phyloP scores from a whole-genome alignment of 2,113 vertebrate species.

The Salvelinus sp. region DNA sequence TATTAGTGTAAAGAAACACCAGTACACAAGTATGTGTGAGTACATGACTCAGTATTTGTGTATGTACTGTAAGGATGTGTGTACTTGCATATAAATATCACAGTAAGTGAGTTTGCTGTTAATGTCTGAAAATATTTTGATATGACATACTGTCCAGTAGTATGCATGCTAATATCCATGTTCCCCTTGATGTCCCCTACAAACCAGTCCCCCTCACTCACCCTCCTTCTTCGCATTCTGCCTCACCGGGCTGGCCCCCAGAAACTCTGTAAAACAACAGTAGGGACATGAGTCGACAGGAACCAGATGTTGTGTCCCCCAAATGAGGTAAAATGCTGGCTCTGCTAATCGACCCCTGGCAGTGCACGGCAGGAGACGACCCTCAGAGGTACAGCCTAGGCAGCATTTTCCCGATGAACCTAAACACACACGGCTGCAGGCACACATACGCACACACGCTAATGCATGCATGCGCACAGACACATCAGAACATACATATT shows the following conservation, averaged over 20 bases:
- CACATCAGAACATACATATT: slow-evolving; percentile 10
- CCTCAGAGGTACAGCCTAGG: slow-evolving; percentile 35
- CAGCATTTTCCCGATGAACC: slow-evolving; percentile 42
- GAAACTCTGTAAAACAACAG: slow-evolving; percentile 71
- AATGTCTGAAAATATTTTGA: neutral
- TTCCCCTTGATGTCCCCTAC: neutral
- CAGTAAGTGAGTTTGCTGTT: neutral
- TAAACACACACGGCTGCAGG: neutral
- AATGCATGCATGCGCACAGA: neutral
- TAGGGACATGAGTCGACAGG: slow-evolving; percentile 39
- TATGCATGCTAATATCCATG: neutral
- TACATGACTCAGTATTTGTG: neutral
- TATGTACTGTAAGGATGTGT: neutral
- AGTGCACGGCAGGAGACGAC: slow-evolving; percentile 57
- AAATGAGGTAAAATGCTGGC: slow-evolving; percentile 61
- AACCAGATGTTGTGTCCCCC: slow-evolving; percentile 61
- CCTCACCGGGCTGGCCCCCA: slow-evolving; percentile 72
- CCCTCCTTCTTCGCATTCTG: slow-evolving; percentile 62
- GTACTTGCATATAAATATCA: neutral
- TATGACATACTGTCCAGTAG: neutral
- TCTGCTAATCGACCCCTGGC: slow-evolving; percentile 51
- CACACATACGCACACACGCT: no score
- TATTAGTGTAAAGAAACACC: no score
- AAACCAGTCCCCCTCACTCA: slow-evolving; percentile 43
- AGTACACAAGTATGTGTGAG: no score